Conservation (phyloP, 2,888 invertebrate species). For the Hydraecia micacea region DNA sequence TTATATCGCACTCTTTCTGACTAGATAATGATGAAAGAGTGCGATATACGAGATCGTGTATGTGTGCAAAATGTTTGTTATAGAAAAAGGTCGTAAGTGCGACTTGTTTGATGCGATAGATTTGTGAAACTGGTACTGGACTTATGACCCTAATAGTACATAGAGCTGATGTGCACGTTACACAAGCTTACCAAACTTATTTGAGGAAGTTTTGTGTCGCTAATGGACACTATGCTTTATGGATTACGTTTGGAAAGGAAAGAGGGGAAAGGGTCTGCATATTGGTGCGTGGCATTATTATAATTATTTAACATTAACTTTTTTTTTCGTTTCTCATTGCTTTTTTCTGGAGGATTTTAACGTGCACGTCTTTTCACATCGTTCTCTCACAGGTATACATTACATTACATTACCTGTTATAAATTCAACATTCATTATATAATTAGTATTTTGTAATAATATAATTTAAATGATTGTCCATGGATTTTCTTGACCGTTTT, state of each 20-base stretch:
- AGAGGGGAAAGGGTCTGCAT: background rate
- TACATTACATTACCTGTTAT: background rate
- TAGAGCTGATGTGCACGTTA: background rate
- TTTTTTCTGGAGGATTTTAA: background rate
- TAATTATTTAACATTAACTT: background rate
- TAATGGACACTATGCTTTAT: constrained; percentile 1
- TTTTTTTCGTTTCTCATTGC: background rate
- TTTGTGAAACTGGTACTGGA: too few relatives aligned
- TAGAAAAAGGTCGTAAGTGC: too few relatives aligned
- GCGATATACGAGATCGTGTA: too few relatives aligned
- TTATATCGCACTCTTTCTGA: too few relatives aligned
- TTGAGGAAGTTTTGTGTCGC: constrained; percentile 18
- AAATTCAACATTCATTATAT: background rate
- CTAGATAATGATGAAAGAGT: too few relatives aligned
- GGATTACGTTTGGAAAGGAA: constrained; percentile 4
- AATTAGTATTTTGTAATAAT: background rate
- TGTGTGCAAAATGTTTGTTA: too few relatives aligned
- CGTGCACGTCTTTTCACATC: background rate
- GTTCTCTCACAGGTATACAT: background rate
- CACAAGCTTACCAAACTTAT: background rate
- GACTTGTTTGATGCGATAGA: too few relatives aligned
- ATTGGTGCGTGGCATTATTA: background rate
- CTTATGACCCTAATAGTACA: background rate
- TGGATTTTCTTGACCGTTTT: background rate
- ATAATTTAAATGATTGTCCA: background rate